Base-by-base conservation (phyloP, 2,888 invertebrate species). In the Micoletzkya japonica region DNA sequence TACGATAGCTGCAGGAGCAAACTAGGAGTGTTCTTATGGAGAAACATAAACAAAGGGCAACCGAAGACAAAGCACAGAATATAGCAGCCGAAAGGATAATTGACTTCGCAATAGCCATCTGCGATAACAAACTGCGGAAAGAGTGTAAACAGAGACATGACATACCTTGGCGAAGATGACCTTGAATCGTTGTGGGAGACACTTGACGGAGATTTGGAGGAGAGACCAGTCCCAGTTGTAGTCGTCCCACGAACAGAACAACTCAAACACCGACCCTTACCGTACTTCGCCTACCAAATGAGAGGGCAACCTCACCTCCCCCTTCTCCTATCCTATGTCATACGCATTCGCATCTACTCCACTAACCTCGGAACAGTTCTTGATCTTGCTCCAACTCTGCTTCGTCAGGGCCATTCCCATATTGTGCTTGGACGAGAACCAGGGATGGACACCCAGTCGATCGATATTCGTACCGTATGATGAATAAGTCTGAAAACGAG, bases 181-280 rank as follows among this genome's bases (percentile, higher is more conserved):
- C 79, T 91, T 91, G 74, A 96, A 76, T 37, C 76, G 71, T 34
- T 75, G 74, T 24, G 79, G 77, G 39, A 85, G 70, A 68, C 85
- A 86, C 57, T 83, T 78, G 34, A 82, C 76, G 50, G 81, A 68
- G 10, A 68, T 58, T 32, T 76, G 74, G 74, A 85, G 79, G 58
- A 98, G 87, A 0, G 95, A 95, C 92, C 97, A 98, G 85, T 98
- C 97, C 97, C 97, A 98, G 86, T 98, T 98, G 87, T 98, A 98
- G 86, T 98, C 98, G 85, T 98, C 98, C 87, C 94, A 96, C 1
- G 91, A 90, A 87, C 97, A 98, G 87, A 97, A 98, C 85, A 91
- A 86, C 87, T 88, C 28, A 81, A 83, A 58, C 32, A 37, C 26
- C 4, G 20, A 52, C 24, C 14, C n/a, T n/a, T n/a, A n/a, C n/a